These are phyloP conservation scores for Fratercula arctica DNA, from an alignment of 2,797 vertebrate species.

Conservation along the genomic window DNA sequence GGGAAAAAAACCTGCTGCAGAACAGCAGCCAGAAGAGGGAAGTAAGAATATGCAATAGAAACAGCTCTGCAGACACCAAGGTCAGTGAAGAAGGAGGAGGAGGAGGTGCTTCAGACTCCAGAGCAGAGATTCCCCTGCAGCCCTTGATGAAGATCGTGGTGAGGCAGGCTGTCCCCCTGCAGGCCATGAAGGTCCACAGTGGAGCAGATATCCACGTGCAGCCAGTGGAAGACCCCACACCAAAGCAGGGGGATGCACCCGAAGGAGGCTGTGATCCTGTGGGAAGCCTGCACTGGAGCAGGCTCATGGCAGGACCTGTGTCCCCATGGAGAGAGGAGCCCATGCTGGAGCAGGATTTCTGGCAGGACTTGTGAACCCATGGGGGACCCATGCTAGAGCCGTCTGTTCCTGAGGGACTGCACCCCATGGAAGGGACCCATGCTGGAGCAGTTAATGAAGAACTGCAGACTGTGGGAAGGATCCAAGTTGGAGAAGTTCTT, in stretches of 20 bases:
- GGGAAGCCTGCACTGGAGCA: background rate
- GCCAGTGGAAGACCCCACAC: background rate
- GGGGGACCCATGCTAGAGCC: background rate
- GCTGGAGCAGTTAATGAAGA: background rate
- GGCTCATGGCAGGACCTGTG: background rate
- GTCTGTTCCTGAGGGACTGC: background rate
- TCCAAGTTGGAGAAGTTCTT: background rate
- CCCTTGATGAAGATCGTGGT: background rate
- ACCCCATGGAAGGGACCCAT: background rate
- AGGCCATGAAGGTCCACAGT: background rate
- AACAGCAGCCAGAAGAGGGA: background rate
- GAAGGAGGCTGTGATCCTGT: background rate
- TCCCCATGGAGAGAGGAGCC: background rate
- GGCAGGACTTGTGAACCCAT: background rate
- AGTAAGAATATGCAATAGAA: background rate
- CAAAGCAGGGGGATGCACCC: background rate
- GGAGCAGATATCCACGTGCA: background rate
- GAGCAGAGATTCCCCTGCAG: background rate
- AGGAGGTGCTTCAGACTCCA: background rate
- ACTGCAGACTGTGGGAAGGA: background rate
- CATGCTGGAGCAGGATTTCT: background rate
- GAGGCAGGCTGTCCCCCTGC: background rate
- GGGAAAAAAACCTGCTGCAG: background rate
- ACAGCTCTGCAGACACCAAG: background rate
- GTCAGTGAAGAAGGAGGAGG: background rate